Percentiles rank a stretch among this genome's conserved stretches.
These are phyloP conservation scores for Arremon aurantiirostris DNA, from an alignment of 2,797 vertebrate species.

Conservation along the genomic window DNA sequence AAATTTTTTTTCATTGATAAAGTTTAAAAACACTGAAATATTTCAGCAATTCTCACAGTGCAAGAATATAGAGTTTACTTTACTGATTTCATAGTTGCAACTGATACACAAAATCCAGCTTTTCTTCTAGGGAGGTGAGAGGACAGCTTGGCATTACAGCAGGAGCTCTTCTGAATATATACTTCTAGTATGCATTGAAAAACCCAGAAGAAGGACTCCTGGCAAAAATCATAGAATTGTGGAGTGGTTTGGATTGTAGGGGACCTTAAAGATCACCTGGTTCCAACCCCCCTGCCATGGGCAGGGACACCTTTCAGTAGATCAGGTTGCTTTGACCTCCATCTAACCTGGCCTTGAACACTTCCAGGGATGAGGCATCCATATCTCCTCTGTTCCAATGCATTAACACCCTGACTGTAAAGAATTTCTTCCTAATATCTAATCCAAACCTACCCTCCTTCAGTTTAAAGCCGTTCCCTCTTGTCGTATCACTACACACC, in stretches of 20 bases:
- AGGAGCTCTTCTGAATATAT: not conserved
- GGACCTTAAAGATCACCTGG: not conserved
- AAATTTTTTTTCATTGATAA: not conserved
- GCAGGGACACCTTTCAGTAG: not conserved
- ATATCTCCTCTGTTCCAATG: not conserved
- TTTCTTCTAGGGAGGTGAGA: not conserved
- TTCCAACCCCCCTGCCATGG: not conserved
- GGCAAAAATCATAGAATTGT: not conserved
- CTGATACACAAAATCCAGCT: not conserved
- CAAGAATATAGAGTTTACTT: not conserved
- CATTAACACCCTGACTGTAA: not conserved
- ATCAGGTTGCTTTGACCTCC: not conserved
- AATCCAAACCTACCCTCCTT: not conserved
- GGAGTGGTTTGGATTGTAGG: not conserved
- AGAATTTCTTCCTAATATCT: not conserved
- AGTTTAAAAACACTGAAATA: not conserved
- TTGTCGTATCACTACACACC: not conserved
- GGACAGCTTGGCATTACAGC: not conserved
- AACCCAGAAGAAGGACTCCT: not conserved
- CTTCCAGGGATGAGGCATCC: not conserved
- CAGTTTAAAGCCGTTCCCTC: not conserved
- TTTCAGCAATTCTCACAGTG: not conserved
- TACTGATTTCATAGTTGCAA: not conserved
- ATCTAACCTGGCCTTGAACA: not conserved
- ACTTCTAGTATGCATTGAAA: not conserved